Base-by-base conservation (phyloP, 2,888 invertebrate genomes). In the Oithona nana region DNA sequence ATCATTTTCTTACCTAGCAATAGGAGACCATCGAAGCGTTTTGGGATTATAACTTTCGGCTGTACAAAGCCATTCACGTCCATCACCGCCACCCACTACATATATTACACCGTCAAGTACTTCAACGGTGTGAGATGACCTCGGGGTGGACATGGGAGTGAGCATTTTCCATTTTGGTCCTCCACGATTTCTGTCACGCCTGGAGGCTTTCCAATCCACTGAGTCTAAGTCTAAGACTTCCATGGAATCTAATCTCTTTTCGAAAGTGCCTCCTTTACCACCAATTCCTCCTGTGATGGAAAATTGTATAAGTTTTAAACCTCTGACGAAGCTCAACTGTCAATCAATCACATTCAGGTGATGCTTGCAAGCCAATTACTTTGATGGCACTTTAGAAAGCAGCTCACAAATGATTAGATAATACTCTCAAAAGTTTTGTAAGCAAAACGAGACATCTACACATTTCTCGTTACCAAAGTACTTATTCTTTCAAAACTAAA, bases 21-120 rank as follows among this genome's bases (percentile, higher is more conserved):
- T 39, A 8, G 11, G 3, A 13, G 30, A 28, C 57, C 57, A 57
- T 28, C 26, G 20, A 26, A 24, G 22, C 3, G 22, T 54, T 6
- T 24, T 24, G 6, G 54, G 54, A 24, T 22, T 54, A 26, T 54
- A 57, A 2, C 20, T 49, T 22, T 59, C 59, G 1, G 59, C 39
- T 16, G 59, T 24, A n/a, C 31, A 59, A 2, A 59, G 24, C 59
- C 59, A 59, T 31, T 59, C 59, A 11, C n/a, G 20, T 13, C 59
- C 59, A 48, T 59, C 59, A 26, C 59, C 59, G 3, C 59, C 59
- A 26, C 59, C 59, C n/a, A 59, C 59, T 20, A 59, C 59, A 26
- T 59, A 59, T 4, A 59, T 59, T 11, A 48, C 20, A 20, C 59
- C 59, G 26, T 59, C 59, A 3, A 59, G 20, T 22, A 59, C 59